A percentile compares a stretch with the other conserved stretches of the same genome.
Evolutionary conservation across 2,797 vertebrate genomes (phyloP).

Genomic region (Steatocranus sp.): DNA sequence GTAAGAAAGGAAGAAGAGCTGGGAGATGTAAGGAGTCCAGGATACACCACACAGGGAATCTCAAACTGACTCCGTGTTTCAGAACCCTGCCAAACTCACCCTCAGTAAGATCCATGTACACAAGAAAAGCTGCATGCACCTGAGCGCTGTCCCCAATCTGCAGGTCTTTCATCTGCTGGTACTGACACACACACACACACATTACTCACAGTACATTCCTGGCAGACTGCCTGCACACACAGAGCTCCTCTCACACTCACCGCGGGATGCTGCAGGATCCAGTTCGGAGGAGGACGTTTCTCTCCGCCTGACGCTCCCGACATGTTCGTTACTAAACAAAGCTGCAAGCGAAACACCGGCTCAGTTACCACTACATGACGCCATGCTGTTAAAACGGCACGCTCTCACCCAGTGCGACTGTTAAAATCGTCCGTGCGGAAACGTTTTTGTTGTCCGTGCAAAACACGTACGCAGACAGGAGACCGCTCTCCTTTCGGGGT

Average conservation of each 20-base stretch:
- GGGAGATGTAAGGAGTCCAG: not conserved
- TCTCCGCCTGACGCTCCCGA: not conserved
- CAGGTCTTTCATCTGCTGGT: conserved; percentile 83
- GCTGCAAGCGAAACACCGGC: fast-evolving
- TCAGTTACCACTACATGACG: not conserved
- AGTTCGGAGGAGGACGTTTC: conserved; percentile 33
- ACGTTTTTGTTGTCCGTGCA: not conserved
- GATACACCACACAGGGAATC: not conserved
- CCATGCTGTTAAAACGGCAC: fast-evolving
- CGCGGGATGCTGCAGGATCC: conserved; percentile 70
- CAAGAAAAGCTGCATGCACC: conserved; percentile 87
- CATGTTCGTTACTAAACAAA: not conserved
- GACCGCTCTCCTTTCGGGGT: not conserved
- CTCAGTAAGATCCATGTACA: conserved; percentile 87
- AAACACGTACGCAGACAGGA: not conserved
- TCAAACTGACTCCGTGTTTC: not conserved
- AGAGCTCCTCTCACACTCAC: not conserved
- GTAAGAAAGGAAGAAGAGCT: not conserved
- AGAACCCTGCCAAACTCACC: conserved; percentile 45
- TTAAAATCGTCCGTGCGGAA: conserved; percentile 45
- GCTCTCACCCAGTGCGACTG: conserved; percentile 17
- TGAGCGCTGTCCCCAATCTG: conserved; percentile 81
- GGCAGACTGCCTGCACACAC: not conserved
- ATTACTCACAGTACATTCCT: not conserved
- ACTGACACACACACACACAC: conserved; percentile 62